These are phyloP conservation scores for Grammomys dolichurus DNA, from an alignment of 2,113 vertebrate species.

Conservation along the genomic window DNA sequence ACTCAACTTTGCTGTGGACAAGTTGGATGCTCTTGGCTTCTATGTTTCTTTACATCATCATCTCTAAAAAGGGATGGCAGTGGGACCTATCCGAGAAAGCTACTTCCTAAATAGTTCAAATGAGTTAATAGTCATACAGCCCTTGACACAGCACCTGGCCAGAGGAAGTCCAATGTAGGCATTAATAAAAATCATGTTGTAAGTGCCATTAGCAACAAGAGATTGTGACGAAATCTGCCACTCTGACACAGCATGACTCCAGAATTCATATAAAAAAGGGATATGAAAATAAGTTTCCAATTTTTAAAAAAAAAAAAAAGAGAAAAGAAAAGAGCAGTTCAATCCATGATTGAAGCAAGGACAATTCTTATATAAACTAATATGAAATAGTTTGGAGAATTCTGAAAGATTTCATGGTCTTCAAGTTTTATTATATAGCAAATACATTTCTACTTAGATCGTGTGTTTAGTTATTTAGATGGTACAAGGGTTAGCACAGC, in stretches of 20 bases:
- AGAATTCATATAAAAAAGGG: background rate
- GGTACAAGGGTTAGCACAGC: background rate
- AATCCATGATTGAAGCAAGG: background rate
- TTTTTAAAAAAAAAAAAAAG: no score
- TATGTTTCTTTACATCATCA: no score
- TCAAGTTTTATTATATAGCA: background rate
- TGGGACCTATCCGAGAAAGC: background rate
- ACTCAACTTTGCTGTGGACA: background rate
- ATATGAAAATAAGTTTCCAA: background rate
- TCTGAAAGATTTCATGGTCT: background rate
- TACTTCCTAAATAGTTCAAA: background rate
- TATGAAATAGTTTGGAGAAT: background rate
- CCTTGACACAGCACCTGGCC: background rate
- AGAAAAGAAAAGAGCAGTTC: background rate
- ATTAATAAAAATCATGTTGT: background rate
- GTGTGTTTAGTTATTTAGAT: background rate
- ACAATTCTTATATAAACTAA: background rate
- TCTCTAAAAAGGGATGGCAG: background rate
- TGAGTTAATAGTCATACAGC: background rate
- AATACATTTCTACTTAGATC: background rate
- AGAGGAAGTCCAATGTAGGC: background rate
- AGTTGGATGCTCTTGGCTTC: background rate
- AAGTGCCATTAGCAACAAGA: background rate
- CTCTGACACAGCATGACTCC: background rate
- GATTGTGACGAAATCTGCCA: background rate